Conservation (phyloP, 2,113 vertebrate genomes). For the Pterocles orientalis region DNA sequence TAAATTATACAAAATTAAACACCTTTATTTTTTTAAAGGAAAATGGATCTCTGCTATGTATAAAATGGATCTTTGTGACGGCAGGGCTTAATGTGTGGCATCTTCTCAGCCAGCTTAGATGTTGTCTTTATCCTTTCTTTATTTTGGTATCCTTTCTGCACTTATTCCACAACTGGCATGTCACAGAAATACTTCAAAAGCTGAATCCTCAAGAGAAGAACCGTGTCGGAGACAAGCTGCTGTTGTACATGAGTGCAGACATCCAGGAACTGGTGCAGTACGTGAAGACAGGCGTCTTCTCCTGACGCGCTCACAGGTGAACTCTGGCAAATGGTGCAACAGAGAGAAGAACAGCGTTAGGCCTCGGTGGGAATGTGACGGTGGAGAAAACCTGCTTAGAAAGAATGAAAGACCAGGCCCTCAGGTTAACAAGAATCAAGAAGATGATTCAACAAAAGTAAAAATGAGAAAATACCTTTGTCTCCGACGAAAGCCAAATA, state of each 20-base stretch:
- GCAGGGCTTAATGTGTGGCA: background rate
- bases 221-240: background rate
- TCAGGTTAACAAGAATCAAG: background rate
- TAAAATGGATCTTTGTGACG: background rate
- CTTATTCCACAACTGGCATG: background rate
- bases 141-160: background rate
- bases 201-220: background rate
- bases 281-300: background rate
- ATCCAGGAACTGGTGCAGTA: background rate
- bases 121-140: background rate
- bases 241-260: background rate
- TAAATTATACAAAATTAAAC: background rate
- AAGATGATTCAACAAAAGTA: background rate
- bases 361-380: background rate
- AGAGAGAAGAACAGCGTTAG: background rate
- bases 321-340: background rate
- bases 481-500: background rate
- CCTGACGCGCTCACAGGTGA: background rate
- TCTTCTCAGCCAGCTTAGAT: background rate
- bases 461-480: background rate
- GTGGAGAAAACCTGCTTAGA: background rate
- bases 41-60: background rate
- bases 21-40: background rate
- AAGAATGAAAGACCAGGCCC: background rate
- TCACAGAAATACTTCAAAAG: background rate